Conservation (phyloP, 2,888 invertebrate species). For the Cataglyphis rosenhaueri region DNA sequence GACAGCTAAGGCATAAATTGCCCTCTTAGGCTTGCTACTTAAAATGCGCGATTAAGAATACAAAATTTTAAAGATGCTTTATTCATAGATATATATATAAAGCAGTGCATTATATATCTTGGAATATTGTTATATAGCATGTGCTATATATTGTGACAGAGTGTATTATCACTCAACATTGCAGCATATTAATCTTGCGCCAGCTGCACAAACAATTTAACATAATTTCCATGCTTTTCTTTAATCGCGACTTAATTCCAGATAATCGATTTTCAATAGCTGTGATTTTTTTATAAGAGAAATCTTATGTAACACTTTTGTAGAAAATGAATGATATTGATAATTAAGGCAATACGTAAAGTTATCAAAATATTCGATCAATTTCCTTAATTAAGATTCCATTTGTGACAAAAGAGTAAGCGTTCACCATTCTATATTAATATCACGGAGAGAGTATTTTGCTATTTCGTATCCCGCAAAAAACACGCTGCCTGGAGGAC, state of each 20-base stretch:
- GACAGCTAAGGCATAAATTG: background rate
- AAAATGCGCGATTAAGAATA: background rate
- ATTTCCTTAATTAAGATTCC: constrained; percentile 14
- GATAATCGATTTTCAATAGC: background rate
- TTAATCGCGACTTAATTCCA: background rate
- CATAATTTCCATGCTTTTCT: background rate
- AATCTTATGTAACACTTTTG: background rate
- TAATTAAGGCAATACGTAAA: background rate
- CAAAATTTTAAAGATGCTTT: background rate
- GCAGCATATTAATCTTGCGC: background rate
- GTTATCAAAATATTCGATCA: background rate
- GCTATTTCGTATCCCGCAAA: constrained; percentile 4
- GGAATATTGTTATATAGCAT: background rate
- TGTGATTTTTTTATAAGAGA: background rate
- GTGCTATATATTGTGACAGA: background rate
- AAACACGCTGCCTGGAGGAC: constrained; percentile 21
- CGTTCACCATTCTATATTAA: constrained; percentile 22
- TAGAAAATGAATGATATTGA: background rate
- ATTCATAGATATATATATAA: background rate
- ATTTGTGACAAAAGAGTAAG: constrained; percentile 11
- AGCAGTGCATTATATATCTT: background rate
- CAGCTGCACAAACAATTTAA: background rate
- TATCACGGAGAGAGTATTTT: background rate
- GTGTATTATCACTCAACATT: background rate
- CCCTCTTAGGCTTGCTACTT: background rate